phyloP scores from a whole-genome alignment of 2,113 vertebrate species.

The Hemiprocne comata region DNA sequence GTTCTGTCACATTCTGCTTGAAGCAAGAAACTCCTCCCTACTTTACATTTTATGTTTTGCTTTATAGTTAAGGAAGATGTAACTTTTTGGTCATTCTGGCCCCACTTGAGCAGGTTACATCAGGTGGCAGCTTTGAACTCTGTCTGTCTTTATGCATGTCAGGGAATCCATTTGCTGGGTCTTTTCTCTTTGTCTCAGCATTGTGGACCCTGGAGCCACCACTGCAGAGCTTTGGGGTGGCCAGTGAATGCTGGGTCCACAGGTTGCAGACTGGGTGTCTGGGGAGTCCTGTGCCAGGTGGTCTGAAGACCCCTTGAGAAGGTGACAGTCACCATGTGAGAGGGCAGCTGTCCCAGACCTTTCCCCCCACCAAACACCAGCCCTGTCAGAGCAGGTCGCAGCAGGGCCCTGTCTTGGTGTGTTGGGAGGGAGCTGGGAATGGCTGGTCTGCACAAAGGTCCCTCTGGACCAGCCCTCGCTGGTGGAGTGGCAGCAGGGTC shows the following conservation, averaged over 20 bases:
- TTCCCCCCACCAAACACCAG: background rate
- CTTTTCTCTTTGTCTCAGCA: background rate
- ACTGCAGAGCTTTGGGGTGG: background rate
- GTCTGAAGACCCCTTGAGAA: background rate
- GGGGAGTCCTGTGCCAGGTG: background rate
- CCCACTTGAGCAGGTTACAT: background rate
- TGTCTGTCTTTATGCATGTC: background rate
- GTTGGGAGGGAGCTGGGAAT: background rate
- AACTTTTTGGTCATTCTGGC: constrained; percentile 13
- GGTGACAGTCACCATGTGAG: background rate
- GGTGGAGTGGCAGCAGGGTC: background rate
- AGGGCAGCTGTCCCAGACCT: background rate
- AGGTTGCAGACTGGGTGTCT: accelerated
- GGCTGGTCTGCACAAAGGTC: background rate
- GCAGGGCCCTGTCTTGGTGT: accelerated
- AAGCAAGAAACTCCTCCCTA: background rate
- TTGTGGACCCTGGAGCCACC: accelerated
- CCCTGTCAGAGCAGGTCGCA: background rate
- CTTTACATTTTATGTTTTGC: constrained; percentile 22
- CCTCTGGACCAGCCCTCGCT: accelerated
- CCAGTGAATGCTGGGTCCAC: accelerated
- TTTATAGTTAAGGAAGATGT: background rate
- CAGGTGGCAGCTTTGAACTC: background rate
- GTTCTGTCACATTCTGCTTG: constrained; percentile 23
- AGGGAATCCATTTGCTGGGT: accelerated